Evolutionary conservation across 1,140 invertebrate species (phyloP).

Genomic region (Magallana ariakensis): DNA sequence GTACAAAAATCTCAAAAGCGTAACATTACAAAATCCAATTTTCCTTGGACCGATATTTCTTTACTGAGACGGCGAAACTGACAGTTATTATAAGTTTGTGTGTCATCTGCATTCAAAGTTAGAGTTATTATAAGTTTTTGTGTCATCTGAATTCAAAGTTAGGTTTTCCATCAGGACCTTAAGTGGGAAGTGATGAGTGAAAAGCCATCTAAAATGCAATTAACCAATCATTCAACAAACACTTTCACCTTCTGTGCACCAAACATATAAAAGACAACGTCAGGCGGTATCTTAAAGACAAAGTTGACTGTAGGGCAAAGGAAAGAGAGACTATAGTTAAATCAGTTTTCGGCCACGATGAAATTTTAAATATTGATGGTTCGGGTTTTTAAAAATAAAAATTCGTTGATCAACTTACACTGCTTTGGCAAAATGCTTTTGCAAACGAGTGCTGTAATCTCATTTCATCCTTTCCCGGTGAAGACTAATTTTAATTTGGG

Average conservation of each 20-base stretch:
- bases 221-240: not conserved
- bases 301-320: not conserved
- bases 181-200: conserved; percentile 55
- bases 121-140: no score
- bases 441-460: no score
- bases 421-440: no score
- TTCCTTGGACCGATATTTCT: conserved; percentile 51
- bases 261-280: conserved; percentile 59
- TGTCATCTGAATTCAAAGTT: not conserved
- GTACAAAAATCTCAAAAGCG: conserved; percentile 30
- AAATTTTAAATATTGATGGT: conserved; percentile 35
- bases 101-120: conserved; percentile 8
- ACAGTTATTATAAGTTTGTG: conserved; percentile 23
- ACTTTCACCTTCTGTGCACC: conserved; percentile 41
- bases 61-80: conserved; percentile 46
- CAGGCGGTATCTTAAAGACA: conserved; percentile 48
- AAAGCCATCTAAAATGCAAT: conserved; percentile 55
- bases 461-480: no score
- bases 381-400: not conserved
- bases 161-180: conserved; percentile 5
- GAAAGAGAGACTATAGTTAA: conserved; percentile 8
- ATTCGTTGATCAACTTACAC: conserved; percentile 3
- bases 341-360: conserved; percentile 39
- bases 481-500: no score
- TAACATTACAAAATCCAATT: conserved; percentile 45